A percentile compares a stretch with the other conserved stretches of the same genome.
These are phyloP conservation scores for Raja brachyura DNA, from an alignment of 2,113 vertebrate species.

Conservation along the genomic window DNA sequence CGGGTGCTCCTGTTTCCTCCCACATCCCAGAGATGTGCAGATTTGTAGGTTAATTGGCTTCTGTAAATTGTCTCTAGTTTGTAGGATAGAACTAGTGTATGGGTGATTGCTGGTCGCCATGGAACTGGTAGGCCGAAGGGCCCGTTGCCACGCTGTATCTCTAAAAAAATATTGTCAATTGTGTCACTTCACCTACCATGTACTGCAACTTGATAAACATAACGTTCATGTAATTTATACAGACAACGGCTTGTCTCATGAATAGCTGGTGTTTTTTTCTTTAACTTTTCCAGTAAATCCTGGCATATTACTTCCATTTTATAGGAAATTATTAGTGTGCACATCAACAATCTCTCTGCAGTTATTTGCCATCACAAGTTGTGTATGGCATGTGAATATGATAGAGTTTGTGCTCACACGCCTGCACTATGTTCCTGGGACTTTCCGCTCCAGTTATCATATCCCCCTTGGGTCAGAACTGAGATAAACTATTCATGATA, in stretches of 20 bases:
- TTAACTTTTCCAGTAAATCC: background rate
- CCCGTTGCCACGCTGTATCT: no score
- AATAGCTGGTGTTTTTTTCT: background rate
- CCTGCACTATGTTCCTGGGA: background rate
- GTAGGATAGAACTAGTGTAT: no score
- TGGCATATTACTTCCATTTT: background rate
- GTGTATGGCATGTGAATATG: background rate
- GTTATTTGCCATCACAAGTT: background rate
- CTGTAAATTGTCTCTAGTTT: no score
- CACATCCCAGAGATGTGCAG: no score
- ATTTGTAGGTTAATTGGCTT: no score
- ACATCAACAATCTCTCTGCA: background rate
- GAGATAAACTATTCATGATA: constrained; percentile 25
- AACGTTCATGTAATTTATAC: background rate
- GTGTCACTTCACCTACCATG: background rate
- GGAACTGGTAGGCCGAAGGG: no score
- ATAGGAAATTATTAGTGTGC: background rate
- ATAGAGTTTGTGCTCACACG: background rate
- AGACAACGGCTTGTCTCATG: background rate
- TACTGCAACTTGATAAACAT: background rate
- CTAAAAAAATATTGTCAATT: no score
- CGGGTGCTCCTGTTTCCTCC: no score
- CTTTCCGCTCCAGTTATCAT: background rate
- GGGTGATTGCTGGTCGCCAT: no score
- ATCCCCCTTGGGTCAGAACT: background rate